Evolutionary conservation across 2,888 invertebrate species (phyloP).

Genomic region (Orchestes rusci): DNA sequence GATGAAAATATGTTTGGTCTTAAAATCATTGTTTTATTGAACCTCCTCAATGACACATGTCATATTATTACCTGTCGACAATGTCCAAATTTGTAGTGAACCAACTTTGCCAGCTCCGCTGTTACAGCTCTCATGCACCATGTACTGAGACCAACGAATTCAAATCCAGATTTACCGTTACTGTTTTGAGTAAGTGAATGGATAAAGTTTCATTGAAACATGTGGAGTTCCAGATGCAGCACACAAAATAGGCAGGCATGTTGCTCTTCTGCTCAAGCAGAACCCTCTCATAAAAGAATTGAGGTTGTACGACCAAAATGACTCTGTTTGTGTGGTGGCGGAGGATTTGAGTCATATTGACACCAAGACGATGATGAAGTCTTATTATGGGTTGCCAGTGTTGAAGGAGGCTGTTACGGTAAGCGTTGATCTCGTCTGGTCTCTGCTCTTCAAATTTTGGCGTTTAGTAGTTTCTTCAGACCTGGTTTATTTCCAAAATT

Average conservation of each 20-base stretch:
- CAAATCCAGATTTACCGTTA: constrained; percentile 17
- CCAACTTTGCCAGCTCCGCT: too few relatives aligned
- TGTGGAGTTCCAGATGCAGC: constrained; percentile 19
- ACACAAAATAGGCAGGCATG: constrained; percentile 29
- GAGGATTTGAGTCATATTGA: constrained; percentile 40
- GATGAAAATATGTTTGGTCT: constrained; percentile 7
- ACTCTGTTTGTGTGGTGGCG: constrained; percentile 31
- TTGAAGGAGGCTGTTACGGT: constrained; percentile 36
- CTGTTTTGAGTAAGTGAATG: constrained; percentile 14
- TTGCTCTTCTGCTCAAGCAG: constrained; percentile 38
- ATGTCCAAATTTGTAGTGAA: too few relatives aligned
- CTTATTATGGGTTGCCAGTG: constrained; percentile 34
- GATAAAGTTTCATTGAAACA: not conserved
- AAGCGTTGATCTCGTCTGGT: too few relatives aligned
- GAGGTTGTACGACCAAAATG: constrained; percentile 35
- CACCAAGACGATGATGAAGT: constrained; percentile 34
- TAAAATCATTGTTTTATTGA: not conserved
- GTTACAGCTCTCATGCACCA: too few relatives aligned
- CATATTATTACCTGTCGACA: too few relatives aligned
- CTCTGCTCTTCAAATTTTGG: too few relatives aligned
- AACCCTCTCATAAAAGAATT: constrained; percentile 35
- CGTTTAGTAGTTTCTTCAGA: too few relatives aligned
- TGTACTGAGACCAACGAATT: too few relatives aligned
- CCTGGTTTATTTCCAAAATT: too few relatives aligned
- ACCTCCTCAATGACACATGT: too few relatives aligned